Conservation (phyloP, 1,140 invertebrate species). For the Papilio glaucus region DNA sequence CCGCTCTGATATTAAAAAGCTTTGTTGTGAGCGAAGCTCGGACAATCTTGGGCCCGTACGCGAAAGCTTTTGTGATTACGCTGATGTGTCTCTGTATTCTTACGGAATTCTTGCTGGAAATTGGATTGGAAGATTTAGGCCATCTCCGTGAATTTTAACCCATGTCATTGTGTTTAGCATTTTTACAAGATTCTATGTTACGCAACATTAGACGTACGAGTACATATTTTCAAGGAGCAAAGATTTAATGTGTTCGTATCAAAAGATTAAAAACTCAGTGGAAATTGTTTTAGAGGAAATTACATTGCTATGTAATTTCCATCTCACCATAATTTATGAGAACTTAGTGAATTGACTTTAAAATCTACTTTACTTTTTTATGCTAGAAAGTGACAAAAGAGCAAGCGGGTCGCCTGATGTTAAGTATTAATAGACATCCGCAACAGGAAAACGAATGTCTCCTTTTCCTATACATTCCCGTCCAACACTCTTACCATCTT, state of each 20-base stretch:
- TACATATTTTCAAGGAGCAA: not conserved
- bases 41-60: conserved; percentile 59
- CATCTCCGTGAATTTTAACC: conserved; percentile 8
- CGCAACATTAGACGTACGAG: not conserved
- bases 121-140: conserved; percentile 17
- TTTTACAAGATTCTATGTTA: not conserved
- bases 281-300: no score
- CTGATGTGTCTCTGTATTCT: conserved; percentile 32
- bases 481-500: no score
- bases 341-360: no score
- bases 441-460: no score
- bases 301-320: no score
- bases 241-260: not conserved
- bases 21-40: conserved; percentile 63
- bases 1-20: conserved; percentile 79
- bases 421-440: no score
- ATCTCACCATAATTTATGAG: no score
- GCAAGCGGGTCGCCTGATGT: no score
- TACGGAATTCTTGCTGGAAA: conserved; percentile 20
- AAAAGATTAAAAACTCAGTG: no score
- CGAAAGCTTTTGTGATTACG: conserved; percentile 50
- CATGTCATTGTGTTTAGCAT: not conserved
- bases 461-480: no score
- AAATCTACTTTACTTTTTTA: no score
- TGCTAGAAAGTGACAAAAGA: no score